These are phyloP conservation scores for Drosophila tristis DNA, from an alignment of 1,140 invertebrate species.

Conservation along the genomic window DNA sequence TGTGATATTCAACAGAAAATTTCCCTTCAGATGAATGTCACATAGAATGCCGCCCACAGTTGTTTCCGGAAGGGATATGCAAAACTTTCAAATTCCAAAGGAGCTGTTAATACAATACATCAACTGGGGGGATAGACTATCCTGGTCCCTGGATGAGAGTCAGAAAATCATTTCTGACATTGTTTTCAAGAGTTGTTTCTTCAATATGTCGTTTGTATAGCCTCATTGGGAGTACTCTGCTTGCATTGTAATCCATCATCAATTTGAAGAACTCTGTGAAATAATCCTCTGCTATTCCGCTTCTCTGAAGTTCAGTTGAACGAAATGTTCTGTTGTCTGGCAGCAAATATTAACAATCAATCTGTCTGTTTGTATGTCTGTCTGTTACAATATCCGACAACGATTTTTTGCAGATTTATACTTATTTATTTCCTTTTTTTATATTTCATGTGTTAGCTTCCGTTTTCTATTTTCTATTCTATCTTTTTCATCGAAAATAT, in stretches of 20 bases:
- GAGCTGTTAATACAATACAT: too few relatives aligned
- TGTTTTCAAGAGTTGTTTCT: too few relatives aligned
- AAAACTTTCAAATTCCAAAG: not conserved
- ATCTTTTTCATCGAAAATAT: conserved; percentile 5
- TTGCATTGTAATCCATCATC: too few relatives aligned
- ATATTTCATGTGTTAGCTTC: conserved; percentile 40
- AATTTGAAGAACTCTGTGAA: not conserved
- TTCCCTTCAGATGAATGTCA: conserved; percentile 19
- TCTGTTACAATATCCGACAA: conserved; percentile 2
- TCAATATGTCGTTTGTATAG: too few relatives aligned
- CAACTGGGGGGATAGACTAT: too few relatives aligned
- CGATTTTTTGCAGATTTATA: conserved; percentile 2
- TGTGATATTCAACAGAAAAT: not conserved
- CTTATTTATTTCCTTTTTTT: not conserved
- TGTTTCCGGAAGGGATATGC: not conserved
- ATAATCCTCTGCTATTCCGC: conserved; percentile 44
- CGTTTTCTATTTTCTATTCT: conserved; percentile 39
- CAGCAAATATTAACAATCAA: conserved; percentile 59
- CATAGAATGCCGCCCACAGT: too few relatives aligned
- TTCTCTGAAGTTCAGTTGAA: conserved; percentile 19
- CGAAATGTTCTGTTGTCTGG: conserved; percentile 31
- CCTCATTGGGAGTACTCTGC: too few relatives aligned
- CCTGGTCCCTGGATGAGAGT: too few relatives aligned
- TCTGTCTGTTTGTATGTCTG: conserved; percentile 13
- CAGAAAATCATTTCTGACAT: too few relatives aligned